A percentile compares a stretch with the other conserved stretches of the same genome.
Conservation (phyloP, 2,797 vertebrate genomes). For the Pteronotus mesoamericanus region DNA sequence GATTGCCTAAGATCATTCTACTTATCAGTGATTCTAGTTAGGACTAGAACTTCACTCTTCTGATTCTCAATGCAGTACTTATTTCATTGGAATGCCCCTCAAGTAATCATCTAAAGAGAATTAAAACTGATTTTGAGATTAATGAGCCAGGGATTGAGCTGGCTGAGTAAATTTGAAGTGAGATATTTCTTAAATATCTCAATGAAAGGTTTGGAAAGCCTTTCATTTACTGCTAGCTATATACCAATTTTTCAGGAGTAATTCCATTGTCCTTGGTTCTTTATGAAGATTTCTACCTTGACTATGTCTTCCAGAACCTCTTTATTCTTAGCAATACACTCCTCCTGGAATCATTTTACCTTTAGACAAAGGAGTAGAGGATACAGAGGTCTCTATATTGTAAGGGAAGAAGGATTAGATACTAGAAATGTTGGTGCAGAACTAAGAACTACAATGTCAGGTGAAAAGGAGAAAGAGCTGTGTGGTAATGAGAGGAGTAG, state of each 20-base stretch:
- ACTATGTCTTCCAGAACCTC: neutral
- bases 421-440: neutral
- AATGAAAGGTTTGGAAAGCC: neutral
- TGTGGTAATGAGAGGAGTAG: conserved; percentile 17
- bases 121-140: neutral
- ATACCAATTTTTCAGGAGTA: neutral
- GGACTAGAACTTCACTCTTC: neutral
- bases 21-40: neutral
- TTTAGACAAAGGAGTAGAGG: conserved; percentile 18
- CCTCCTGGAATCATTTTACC: conserved; percentile 28
- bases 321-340: neutral
- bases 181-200: neutral
- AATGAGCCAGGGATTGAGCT: neutral
- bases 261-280: neutral
- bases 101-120: neutral
- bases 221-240: neutral
- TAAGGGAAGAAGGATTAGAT: conserved; percentile 4
- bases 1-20: neutral
- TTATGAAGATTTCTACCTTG: neutral
- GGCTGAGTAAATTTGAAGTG: neutral
- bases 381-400: conserved; percentile 28
- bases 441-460: conserved; percentile 39
- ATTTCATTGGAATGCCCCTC: neutral
- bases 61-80: neutral
- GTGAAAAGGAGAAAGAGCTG: conserved; percentile 18